Base-by-base conservation (phyloP, 2,797 vertebrate species). In the Tachyglossus aculeatus region DNA sequence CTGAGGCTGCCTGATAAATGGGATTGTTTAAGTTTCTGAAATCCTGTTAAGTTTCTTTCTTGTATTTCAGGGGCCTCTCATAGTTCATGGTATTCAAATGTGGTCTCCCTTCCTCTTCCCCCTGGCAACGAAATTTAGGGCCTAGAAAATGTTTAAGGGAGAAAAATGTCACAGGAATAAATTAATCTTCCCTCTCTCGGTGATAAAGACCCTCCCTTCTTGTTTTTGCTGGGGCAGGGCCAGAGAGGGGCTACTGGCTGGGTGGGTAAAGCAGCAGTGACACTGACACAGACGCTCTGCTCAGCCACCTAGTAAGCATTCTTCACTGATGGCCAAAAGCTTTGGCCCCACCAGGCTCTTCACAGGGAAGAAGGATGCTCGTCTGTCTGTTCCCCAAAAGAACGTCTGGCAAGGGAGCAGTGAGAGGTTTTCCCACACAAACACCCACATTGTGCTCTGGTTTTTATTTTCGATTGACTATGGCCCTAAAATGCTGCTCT, bases 231-330 rank as follows among this genome's bases (percentile, higher is more conserved):
- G 14, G 47, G 52, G 31, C n/a, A n/a, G n/a, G 39, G 14, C 5
- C 21, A 21, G 41, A 9, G 32, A 37, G 29, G 36, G 37, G 18
- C 43, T 60, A 32, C 24, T 53, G 12, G 39, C 32, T 50, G 44
- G 38, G 31, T 38, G 25, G 40, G 48, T 48, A 44, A 64, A 72
- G 52, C 41, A 40, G 61, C 21, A 33, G 8, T 31, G 21, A 41
- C 55, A 58, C 56, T 40, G 43, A 69, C 55, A 68, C n/a, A 45
- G 3, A 5, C 9, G 55, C 73, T 65, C 44, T n/a, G n/a, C n/a
- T 15, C 24, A 27, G 29, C 24, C 24, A 47, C 4, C 25, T 57
- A 38, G 50, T 48, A 48, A 43, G 3, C 36, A 22, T 50, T 63
- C 54, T 48, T 60, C 16, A 44, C 21, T 32, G 9, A 32, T n/a